Evolutionary conservation across 2,113 vertebrate species (phyloP), one percentile per base, ranked within the genome.

Genomic region (Microtus montanus): DNA sequence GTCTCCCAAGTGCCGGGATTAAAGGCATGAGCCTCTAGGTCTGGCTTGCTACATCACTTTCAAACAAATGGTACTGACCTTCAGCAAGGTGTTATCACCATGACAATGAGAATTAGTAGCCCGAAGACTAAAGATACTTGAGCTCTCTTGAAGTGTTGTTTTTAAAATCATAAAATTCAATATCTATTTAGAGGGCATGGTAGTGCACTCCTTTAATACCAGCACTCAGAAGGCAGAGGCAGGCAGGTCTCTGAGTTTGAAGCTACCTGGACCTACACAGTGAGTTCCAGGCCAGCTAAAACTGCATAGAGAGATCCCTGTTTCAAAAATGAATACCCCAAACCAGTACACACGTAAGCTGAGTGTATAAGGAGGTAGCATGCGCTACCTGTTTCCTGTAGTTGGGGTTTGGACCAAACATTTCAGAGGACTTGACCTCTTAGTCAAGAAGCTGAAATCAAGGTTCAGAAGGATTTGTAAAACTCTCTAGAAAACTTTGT

Each of bases 111-210:
- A 95, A 84, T 64, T 17, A 61, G 20, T 64, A 66, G 61, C 10
- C 44, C 77, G 47, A 35, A 74, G 58, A 89, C 61, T 83, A 94
- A 75, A 86, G 58, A 28, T 73, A 82, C 6, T 86, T 80, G 22
- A 83, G 68, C 26, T 92, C 47, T 79, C 87, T 79, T 71, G 61
- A 87, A 83, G 47, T 74, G 9, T 83, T 87, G 54, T n/a, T 87
- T 90, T 77, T 47, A 49, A 17, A 52, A 54, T 44, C 38, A 44
- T 44, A 74, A 24, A 41, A 41, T 41, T 38, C 19, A 54, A 58
- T 58, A 58, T 35, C 13, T 82, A 58, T 38, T 4, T 82, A 28
- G 8, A 2, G 11, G 35, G 54, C 79, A 63, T 19, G n/a, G 58
- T 28, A 63, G 38, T 41, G 14, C 7, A n/a, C 3, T 41, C n/a